Base-by-base conservation (phyloP, 1,140 invertebrate genomes). In the Leptinotarsa texana region DNA sequence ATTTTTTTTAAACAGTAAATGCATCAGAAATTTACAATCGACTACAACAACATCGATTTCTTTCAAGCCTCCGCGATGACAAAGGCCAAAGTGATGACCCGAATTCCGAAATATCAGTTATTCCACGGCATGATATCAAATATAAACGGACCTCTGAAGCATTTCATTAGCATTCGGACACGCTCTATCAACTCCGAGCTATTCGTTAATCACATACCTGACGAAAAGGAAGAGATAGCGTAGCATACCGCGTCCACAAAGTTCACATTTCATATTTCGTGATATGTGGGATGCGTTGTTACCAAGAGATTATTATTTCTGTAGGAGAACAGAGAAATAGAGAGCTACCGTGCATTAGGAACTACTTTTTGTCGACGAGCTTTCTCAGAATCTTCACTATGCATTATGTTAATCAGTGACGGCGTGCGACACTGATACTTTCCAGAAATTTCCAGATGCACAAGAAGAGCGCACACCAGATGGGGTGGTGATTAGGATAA, bases 151-250 rank as follows among this genome's bases (percentile, higher is more conserved):
- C 51, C 51, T 15, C n/a, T 17, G 51, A 57, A 57, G 51, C 51
- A 57, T n/a, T 57, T 57, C 51, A 57, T 57, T 57, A 57, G 51
- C n/a, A 57, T 57, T 57, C n/a, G 17, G 51, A 57, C 51, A 18
- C 51, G 51, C 51, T 57, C 51, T 18, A 57, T 18, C 51, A 57
- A 57, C 51, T 57, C n/a, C 13, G 4, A n/a, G n/a, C 51, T 57
- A 57, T 57, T 57, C 51, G 51, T 57, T 57, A 18, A 57, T 57
- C 51, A 57, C 17, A 57, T 57, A 2, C 17, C 51, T n/a, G 51
- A 57, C 51, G 51, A n/a, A 57, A 57, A 57, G 2, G 51, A 18
- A 57, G n/a, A 57, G 15, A 57, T 57, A 57, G 4, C 51, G n/a
- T 15, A n/a, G 15, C 51, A 18, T 18, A 57, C 51, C 15, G 15